Evolutionary conservation across 2,888 invertebrate genomes (phyloP), one percentile per base, ranked within the genome.

Genomic region (Leptopilina drosophilae): DNA sequence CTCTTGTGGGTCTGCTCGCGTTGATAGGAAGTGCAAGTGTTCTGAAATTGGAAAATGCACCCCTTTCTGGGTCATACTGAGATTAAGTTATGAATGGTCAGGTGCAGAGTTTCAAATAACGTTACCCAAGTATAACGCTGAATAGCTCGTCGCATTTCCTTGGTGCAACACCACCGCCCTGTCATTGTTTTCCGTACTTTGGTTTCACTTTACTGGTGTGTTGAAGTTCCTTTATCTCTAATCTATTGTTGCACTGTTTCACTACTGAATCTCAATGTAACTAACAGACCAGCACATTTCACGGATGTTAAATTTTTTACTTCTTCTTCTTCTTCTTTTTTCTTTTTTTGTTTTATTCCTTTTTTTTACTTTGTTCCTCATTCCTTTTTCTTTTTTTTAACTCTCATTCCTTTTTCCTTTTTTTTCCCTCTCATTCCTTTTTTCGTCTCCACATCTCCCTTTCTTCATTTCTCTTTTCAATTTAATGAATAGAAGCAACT

Each of bases 41-140:
- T 56, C 56, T 40, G 26, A 40, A 73, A 73, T 40, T 56, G 73
- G 73, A 56, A 73, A 73, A 73, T 56, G 33, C 49, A 49, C 40
- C 11, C 53, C 33, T 73, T 73, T 73, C 56, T 40, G 56, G 73
- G 73, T 73, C 56, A 73, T 73, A 33, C n/a, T n/a, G 33, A 73
- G 73, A 73, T 73, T 73, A 73, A 56, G 53, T 56, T 73, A 73
- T 73, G 73, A 56, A 73, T 73, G 73, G 56, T 73, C 73, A 73
- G 73, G 56, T 56, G 73, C 14, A 56, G 49, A 53, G 73, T 73
- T 73, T 56, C 56, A 56, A 73, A 73, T 73, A 33, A 73, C 73
- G 33, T 56, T 56, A 33, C 56, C 42, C 73, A 73, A 40, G 40
- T 56, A 73, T 12, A 49, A 49, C 14, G n/a, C n/a, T 73, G 73